Evolutionary conservation across 2,113 vertebrate species (phyloP).

Genomic region (Phoxinus phoxinus): DNA sequence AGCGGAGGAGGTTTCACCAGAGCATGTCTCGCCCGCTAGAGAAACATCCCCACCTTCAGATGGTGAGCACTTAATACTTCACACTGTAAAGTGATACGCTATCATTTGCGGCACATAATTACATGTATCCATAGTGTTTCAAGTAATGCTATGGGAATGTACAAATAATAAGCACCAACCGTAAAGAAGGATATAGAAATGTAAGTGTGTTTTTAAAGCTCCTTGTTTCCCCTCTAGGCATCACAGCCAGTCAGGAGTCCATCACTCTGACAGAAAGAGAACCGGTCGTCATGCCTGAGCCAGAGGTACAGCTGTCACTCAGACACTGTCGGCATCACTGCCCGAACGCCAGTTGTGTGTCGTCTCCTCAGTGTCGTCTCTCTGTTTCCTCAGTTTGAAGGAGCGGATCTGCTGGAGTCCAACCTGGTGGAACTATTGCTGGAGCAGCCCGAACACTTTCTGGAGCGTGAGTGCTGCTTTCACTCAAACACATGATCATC

Average conservation of each 20-base stretch:
- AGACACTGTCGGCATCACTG: neutral
- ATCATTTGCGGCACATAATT: neutral
- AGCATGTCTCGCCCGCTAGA: slow-evolving; percentile 16
- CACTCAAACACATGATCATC: slow-evolving; percentile 65
- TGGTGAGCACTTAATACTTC: slow-evolving; percentile 51
- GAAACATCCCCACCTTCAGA: slow-evolving; percentile 26
- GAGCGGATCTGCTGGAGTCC: slow-evolving; percentile 73
- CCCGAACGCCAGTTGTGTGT: neutral
- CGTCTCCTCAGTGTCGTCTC: neutral
- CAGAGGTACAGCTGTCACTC: slow-evolving; percentile 70
- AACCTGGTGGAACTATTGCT: slow-evolving; percentile 76
- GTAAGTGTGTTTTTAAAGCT: neutral
- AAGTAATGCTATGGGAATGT: neutral
- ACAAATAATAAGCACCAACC: neutral
- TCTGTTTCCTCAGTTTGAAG: slow-evolving; percentile 70
- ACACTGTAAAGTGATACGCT: neutral
- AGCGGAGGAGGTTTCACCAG: slow-evolving; percentile 58
- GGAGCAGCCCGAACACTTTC: slow-evolving; percentile 73
- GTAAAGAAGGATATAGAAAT: neutral
- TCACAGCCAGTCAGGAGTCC: slow-evolving; percentile 70
- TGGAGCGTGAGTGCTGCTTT: slow-evolving; percentile 60
- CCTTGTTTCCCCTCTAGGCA: slow-evolving; percentile 53
- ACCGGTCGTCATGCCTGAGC: slow-evolving; percentile 61
- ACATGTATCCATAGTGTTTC: neutral
- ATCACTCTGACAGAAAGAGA: slow-evolving; percentile 81